Conservation (phyloP, 2,113 vertebrate species). For the Burhinus bistriatus region DNA sequence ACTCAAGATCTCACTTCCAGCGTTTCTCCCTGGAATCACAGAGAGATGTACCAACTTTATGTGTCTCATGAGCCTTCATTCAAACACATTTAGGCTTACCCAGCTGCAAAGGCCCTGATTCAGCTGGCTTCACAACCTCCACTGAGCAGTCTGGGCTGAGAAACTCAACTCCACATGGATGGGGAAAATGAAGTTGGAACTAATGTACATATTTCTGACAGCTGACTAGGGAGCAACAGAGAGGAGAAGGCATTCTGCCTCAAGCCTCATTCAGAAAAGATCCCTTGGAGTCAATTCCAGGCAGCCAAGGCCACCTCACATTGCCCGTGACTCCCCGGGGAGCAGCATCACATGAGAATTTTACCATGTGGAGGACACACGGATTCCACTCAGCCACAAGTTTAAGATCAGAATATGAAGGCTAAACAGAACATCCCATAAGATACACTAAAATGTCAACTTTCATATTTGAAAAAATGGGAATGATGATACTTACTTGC, state of each 20-base stretch:
- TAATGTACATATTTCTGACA: neutral
- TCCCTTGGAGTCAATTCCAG: neutral
- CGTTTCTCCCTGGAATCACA: neutral
- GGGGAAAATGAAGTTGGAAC: neutral
- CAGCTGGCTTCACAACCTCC: neutral
- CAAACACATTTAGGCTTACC: neutral
- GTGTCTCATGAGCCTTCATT: neutral
- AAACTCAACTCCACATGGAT: neutral
- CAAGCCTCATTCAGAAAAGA: neutral
- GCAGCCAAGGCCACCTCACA: neutral
- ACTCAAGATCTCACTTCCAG: neutral
- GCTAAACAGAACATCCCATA: neutral
- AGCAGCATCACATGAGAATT: neutral
- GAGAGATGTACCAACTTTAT: neutral
- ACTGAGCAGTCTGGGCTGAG: neutral
- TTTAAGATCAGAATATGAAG: neutral
- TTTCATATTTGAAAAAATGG: neutral
- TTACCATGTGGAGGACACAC: neutral
- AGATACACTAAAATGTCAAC: neutral
- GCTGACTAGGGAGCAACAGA: neutral
- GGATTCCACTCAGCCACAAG: neutral
- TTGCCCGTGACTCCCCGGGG: accelerated
- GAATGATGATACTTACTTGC: neutral
- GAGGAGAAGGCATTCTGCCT: neutral
- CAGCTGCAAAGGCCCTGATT: neutral